Base-by-base conservation (phyloP, 2,888 invertebrate species). In the Eubasilissa splendida region DNA sequence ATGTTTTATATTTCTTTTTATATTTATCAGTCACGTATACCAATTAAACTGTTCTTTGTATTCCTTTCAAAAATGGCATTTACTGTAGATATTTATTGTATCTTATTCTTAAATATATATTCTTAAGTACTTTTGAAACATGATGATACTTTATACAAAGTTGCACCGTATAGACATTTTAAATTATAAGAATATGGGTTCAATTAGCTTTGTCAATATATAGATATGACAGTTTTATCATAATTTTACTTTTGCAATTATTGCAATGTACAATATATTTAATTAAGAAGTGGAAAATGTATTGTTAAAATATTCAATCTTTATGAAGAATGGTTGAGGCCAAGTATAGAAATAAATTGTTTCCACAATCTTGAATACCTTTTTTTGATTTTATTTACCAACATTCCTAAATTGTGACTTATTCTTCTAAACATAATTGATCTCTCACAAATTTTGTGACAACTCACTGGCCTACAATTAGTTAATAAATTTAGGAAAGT, bases 81-180 rank as follows among this genome's bases (percentile, higher is more conserved):
- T 79, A 79, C 73, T 83, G 83, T 81, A 83, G 71, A 83, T 81
- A 79, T 81, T 81, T 77, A 77, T 81, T 79, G 59, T 80, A 80
- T 74, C 58, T 66, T 63, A 66, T 75, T 58, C 58, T 58, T 58
- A 70, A 10, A 31, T 70, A 53, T 52, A 70, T 70, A 70, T 54
- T 70, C 33, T 52, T 70, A 70, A 53, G 70, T 53, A 52, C 50
- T 78, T 59, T 80, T 73, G 68, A 76, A 66, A 73, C 78, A 73
- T 75, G 63, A 59, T 66, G 56, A 73, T 77, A 59, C 52, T 75
- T 42, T 78, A 63, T 73, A 71, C 80, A 76, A 82, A 71, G 74
- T 80, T 78, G 78, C 80, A 79, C 73, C 70, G 77, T 82, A 50
- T 74, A 81, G 53, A 73, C 65, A 80, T 80, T 70, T 79, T 70